Evolutionary conservation across 2,797 vertebrate species (phyloP), one percentile per base, ranked within the genome.

Genomic region (Tolypeutes matacus): DNA sequence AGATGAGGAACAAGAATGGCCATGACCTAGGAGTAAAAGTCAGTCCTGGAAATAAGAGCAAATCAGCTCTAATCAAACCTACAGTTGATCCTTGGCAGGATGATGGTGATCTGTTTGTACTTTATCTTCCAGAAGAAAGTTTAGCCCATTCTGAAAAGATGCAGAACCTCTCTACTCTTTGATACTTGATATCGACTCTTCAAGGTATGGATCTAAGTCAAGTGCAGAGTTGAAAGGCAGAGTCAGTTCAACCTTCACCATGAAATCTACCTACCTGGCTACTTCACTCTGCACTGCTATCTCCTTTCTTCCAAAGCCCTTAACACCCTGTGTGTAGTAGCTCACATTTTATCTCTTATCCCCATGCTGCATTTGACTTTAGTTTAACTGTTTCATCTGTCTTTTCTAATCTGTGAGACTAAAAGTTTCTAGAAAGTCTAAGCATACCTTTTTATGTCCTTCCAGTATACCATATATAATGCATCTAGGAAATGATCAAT

Each of bases 341-440:
- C 4, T 86, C 27, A 53, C 11, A 31, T 91, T 96, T 89, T 89
- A 67, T 86, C 29, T 92, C 69, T 53, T 80, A 56, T 83, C 69
- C 8, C 10, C 88, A 39, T 39, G 42, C 69, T 93, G 34, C 12
- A 31, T 75, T 90, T 93, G 23, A 69, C 58, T 96, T 96, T 93
- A 93, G 75, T 75, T 93, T 86, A 92, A 88, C 27, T 76, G 2
- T 17, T 93, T 78, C 31, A 82, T 87, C 67, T 75, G n/a, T 87
- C 76, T 91, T 94, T 81, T 77, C 64, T 82, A 14, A 36, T 91
- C 58, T 93, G 14, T 62, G 46, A 87, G 21, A 95, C 70, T 84
- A 70, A 94, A 95, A 90, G 36, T 86, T 96, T 96, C 39, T 89
- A 77, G 85, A 69, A 87, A 95, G 42, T 21, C 18, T 69, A 89